Conservation (phyloP, 92 coral and sea anemone genomes). For the Pocillopora meandrina region DNA sequence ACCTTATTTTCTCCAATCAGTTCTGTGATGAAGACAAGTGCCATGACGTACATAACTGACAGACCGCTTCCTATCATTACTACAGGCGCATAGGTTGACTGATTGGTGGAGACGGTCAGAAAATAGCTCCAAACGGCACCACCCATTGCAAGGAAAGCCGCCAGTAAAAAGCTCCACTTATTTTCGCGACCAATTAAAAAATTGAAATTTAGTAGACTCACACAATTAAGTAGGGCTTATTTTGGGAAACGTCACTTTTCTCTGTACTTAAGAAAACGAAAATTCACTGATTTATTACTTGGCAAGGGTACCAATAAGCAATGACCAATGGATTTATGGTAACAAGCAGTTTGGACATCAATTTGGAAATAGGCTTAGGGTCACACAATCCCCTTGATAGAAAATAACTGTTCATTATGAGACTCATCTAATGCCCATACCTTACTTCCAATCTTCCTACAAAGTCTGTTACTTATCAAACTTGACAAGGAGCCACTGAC, state of each 20-base stretch:
- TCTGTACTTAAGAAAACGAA: too few species aligned
- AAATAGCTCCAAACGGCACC: conserved; percentile 19
- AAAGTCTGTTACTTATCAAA: neutral
- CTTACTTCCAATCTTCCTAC: conserved; percentile 4
- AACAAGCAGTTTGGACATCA: too few species aligned
- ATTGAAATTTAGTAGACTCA: neutral
- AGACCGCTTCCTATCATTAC: conserved; percentile 24
- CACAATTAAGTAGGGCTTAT: too few species aligned
- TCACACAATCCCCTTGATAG: too few species aligned
- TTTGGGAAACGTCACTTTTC: too few species aligned
- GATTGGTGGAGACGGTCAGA: neutral
- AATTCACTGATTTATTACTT: too few species aligned
- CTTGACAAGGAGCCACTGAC: conserved; percentile 3
- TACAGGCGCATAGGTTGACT: conserved; percentile 18
- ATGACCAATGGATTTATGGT: too few species aligned
- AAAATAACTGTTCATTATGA: too few species aligned
- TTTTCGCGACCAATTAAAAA: neutral
- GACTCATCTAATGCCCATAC: too few species aligned
- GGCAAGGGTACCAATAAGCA: too few species aligned
- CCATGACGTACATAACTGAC: conserved; percentile 35
- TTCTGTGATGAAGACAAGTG: conserved; percentile 12
- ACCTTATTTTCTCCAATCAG: conserved; percentile 15
- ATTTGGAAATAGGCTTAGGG: too few species aligned
- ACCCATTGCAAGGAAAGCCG: conserved; percentile 1
- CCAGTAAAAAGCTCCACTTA: conserved; percentile 10